Evolutionary conservation across 2,113 vertebrate species (phyloP), one percentile per base, ranked within the genome.

Genomic region (Myocastor coypus): DNA sequence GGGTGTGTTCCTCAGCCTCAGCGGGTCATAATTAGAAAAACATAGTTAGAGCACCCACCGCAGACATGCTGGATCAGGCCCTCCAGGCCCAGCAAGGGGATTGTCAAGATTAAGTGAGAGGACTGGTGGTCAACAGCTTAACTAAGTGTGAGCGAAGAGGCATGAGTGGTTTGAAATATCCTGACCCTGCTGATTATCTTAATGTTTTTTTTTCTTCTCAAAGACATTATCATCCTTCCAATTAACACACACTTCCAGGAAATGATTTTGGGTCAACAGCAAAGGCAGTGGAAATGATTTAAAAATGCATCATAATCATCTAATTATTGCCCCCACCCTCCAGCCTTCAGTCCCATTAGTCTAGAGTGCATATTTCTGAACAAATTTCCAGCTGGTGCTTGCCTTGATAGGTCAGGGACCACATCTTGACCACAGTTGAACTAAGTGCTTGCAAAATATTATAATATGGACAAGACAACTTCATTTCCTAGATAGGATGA

Each of bases 321-420:
- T 37, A 46, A 83, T 37, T 83, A 46, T 32, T 64, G 55, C 17
- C 22, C 20, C 5, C 13, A 0, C 1, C 4, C 46, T 17, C 1
- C 4, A 78, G 5, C 8, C 86, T 83, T 64, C 82, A 2, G 40
- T 78, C 66, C 5, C 5, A 4, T 59, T 73, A 14, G 8, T 73
- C 63, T 68, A 89, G 46, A 73, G 61, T 32, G 52, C 59, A 4
- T 12, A 57, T 91, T 93, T 93, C 66, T 92, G 71, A 93, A 61
- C 40, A 89, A 66, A 80, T 87, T 88, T 20, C 12, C 16, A 84
- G 14, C 2, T 81, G n/a, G 28, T 42, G 30, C 22, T 84, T 52
- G 6, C 32, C 46, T 7, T 93, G 22, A n/a, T 73, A 26, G 1
- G 66, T 73, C n/a, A 92, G 34, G n/a, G 37, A 83, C 10, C 9